phyloP scores from a whole-genome alignment of 2,113 vertebrate species.

The Myrmecobius fasciatus region DNA sequence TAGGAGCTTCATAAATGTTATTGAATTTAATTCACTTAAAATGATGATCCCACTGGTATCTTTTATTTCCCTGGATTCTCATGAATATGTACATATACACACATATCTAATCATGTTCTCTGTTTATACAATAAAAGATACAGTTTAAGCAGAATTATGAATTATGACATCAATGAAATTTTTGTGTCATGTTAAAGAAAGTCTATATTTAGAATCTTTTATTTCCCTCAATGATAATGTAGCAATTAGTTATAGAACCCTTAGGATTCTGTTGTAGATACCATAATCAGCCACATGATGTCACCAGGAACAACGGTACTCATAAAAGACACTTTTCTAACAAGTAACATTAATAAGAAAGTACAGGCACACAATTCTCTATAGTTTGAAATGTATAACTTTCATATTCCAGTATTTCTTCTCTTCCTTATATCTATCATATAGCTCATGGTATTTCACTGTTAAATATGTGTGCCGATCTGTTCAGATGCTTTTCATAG shows the following conservation, averaged over 20 bases:
- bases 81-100: background rate
- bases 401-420: conserved; percentile 45
- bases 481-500: background rate
- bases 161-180: background rate
- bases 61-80: background rate
- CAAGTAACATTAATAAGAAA: conserved; percentile 27
- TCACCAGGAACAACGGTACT: conserved; percentile 60
- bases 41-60: background rate
- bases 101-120: background rate
- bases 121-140: background rate
- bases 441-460: background rate
- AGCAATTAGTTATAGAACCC: conserved; percentile 15
- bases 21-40: background rate
- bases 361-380: background rate
- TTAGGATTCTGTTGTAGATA: conserved; percentile 57
- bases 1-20: background rate
- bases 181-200: conserved; percentile 18
- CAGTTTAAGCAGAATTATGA: background rate
- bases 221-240: conserved; percentile 44
- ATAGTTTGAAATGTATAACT: conserved; percentile 36
- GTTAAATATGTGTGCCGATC: background rate
- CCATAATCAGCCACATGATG: conserved; percentile 58
- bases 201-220: conserved; percentile 25
- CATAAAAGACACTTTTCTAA: conserved; percentile 18
- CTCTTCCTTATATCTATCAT: background rate